Conservation (phyloP, 2,888 invertebrate species). For the Tetragonisca angustula region DNA sequence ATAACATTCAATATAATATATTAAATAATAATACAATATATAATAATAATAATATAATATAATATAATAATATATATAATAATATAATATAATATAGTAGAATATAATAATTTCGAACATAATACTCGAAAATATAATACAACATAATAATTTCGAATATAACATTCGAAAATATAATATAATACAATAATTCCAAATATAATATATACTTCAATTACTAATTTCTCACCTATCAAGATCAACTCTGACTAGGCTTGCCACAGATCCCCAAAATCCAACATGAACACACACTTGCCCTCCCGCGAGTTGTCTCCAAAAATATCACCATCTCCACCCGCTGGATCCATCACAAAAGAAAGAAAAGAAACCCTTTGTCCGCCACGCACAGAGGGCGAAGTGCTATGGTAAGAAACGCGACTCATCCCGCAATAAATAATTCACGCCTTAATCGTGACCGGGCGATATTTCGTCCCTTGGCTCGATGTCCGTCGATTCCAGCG, state of each 20-base stretch:
- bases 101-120: too few species aligned
- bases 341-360: too few species aligned
- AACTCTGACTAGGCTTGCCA: background rate
- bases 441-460: slow-evolving; percentile 35
- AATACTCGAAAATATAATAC: too few species aligned
- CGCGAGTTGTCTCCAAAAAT: background rate
- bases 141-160: too few species aligned
- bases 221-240: background rate
- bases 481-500: background rate
- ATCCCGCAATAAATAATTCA: slow-evolving; percentile 52
- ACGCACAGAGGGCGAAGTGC: too few species aligned
- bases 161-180: too few species aligned
- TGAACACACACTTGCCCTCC: background rate
- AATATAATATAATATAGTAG: too few species aligned
- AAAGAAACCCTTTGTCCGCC: background rate
- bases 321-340: background rate
- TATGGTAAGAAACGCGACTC: background rate
- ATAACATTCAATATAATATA: too few species aligned
- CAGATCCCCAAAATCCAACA: background rate
- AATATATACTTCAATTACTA: background rate
- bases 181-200: background rate
- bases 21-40: too few species aligned
- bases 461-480: slow-evolving; percentile 38
- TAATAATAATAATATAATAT: too few species aligned
- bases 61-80: too few species aligned